Evolutionary conservation across 2,888 invertebrate genomes (phyloP).

Genomic region (Ennomos fuscantarius): DNA sequence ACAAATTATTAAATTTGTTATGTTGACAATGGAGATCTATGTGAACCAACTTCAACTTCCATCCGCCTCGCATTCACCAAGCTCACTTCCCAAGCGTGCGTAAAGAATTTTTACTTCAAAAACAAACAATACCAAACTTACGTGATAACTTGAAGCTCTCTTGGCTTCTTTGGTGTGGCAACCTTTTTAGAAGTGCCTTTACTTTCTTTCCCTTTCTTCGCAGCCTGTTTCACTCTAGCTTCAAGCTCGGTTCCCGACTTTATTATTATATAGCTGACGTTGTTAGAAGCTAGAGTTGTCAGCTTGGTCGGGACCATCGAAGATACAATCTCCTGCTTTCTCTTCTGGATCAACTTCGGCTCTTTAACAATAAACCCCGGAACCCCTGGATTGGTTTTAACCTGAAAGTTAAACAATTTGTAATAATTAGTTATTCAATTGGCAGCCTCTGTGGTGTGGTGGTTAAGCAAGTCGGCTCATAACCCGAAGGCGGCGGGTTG

Average conservation of each 20-base stretch:
- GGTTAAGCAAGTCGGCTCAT: too few species aligned
- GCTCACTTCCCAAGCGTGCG: too few species aligned
- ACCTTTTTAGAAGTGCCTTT: slow-evolving; percentile 2
- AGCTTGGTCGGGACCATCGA: slow-evolving; percentile 57
- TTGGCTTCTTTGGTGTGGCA: slow-evolving; percentile 34
- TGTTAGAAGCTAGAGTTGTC: slow-evolving; percentile 57
- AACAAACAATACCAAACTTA: slow-evolving; percentile 42
- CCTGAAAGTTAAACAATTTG: slow-evolving; percentile 18
- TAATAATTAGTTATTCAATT: too few species aligned
- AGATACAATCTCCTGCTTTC: slow-evolving; percentile 47
- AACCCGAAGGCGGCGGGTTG: too few species aligned
- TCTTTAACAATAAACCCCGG: background rate
- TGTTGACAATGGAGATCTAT: too few species aligned
- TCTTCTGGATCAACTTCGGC: background rate
- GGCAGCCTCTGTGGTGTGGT: too few species aligned
- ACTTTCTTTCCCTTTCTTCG: slow-evolving; percentile 33
- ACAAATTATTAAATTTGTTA: too few species aligned
- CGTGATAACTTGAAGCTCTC: slow-evolving; percentile 55
- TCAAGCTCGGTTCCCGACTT: slow-evolving; percentile 42
- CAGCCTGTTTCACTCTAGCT: background rate
- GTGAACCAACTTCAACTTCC: too few species aligned
- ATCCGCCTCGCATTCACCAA: too few species aligned
- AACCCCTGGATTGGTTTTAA: background rate
- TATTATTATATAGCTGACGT: slow-evolving; percentile 78
- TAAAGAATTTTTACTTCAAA: too few species aligned